Base-by-base conservation (phyloP, 2,888 invertebrate genomes). In the Tenodera sinensis region DNA sequence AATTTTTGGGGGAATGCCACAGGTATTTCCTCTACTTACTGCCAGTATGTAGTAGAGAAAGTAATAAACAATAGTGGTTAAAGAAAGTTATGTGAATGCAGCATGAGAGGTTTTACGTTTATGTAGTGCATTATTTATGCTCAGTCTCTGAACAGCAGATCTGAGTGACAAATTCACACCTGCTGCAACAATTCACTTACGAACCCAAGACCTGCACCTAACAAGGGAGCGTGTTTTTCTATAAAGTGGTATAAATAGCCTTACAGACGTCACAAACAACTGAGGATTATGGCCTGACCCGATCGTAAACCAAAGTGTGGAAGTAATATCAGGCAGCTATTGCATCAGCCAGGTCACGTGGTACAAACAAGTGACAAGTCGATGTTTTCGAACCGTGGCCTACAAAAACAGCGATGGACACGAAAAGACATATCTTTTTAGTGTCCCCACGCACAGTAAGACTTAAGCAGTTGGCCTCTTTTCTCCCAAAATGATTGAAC, bases 331-430 rank as follows among this genome's bases (percentile, higher is more conserved):
- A n/a, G n/a, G 25, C n/a, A 27, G 6, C 25, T 34, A 87, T 87
- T 87, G 87, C 87, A 87, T 87, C 87, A 87, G 87, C 87, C 42
- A 15, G 27, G 6, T 47, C 47, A 27, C 14, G 28, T 27, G 47
- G 54, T 30, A 25, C 84, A 28, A 85, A 27, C n/a, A 82, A 42
- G 34, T 85, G 81, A 42, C 30, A 81, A 87, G 83, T 87, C 87
- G 87, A 87, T 87, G 87, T 87, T 87, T 87, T 83, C 83, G 30
- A 25, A 27, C 8, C 83, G 87, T 87, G 87, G 87, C 87, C 87
- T 87, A 87, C 87, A 87, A 87, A 87, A 28, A 71, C 54, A 71
- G 54, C 15, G 54, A 15, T 71, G 54, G 54, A 20, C 54, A 71
- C 54, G 25, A 25, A 71, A 4, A 71, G 25, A 25, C 54, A 25